Conservation (phyloP, 2,888 invertebrate species). For the Electrophaes corylata region DNA sequence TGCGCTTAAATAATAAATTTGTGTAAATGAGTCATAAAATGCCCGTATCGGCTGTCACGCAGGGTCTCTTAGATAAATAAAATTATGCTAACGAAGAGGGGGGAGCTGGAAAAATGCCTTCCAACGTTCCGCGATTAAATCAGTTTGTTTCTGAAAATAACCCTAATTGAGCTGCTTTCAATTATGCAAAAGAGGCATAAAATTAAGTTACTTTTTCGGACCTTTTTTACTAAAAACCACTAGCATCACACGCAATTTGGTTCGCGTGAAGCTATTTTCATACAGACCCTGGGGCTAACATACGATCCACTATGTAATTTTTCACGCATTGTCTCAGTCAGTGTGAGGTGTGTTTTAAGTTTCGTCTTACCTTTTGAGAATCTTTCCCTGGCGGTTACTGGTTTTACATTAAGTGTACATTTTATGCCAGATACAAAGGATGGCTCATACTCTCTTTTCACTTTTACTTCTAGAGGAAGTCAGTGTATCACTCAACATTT, state of each 20-base stretch:
- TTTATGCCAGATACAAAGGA: no score
- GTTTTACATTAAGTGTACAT: no score
- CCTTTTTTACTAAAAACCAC: not conserved
- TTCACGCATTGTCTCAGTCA: no score
- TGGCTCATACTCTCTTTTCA: no score
- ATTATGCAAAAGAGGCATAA: slow-evolving; percentile 17
- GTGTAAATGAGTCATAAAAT: slow-evolving; percentile 34
- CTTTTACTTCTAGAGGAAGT: no score
- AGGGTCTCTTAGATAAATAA: slow-evolving; percentile 36
- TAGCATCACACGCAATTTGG: no score
- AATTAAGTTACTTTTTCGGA: not conserved
- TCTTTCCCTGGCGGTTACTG: no score
- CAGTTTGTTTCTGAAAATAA: slow-evolving; percentile 27
- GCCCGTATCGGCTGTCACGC: slow-evolving; percentile 35
- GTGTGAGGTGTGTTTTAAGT: no score
- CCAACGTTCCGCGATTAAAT: slow-evolving; percentile 26
- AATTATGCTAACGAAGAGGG: slow-evolving; percentile 40
- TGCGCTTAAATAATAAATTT: slow-evolving; percentile 35
- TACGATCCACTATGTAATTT: no score
- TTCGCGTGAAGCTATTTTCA: no score
- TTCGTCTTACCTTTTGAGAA: not conserved
- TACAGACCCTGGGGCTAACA: no score
- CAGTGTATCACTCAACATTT: no score
- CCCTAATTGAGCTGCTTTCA: slow-evolving; percentile 14
- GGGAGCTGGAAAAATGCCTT: slow-evolving; percentile 33